These are phyloP conservation scores for Diorhabda elongata DNA, from an alignment of 1,140 invertebrate species.

Conservation along the genomic window DNA sequence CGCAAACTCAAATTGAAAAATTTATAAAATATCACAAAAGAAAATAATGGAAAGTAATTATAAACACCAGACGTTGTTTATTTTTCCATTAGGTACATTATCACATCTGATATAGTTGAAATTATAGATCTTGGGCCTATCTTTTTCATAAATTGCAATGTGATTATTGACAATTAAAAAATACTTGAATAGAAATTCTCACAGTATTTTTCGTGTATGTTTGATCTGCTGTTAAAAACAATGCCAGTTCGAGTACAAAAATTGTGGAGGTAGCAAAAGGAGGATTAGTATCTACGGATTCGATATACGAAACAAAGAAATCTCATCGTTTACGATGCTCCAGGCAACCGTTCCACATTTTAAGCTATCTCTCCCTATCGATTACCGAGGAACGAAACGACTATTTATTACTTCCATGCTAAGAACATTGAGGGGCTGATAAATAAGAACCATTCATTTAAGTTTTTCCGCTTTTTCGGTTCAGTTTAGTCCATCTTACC, in stretches of 20 bases:
- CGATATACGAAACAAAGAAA: slow-evolving; percentile 9
- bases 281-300: slow-evolving; percentile 14
- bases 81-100: too few species aligned
- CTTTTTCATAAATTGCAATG: too few species aligned
- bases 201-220: too few species aligned
- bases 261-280: slow-evolving; percentile 7
- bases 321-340: slow-evolving; percentile 34
- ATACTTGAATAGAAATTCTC: too few species aligned
- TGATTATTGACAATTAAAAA: too few species aligned
- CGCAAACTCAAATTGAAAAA: too few species aligned
- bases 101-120: too few species aligned
- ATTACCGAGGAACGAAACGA: slow-evolving; percentile 20
- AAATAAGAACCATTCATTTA: slow-evolving; percentile 13
- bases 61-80: too few species aligned
- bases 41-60: too few species aligned
- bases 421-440: slow-evolving; percentile 14
- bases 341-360: slow-evolving; percentile 33
- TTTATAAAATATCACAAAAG: too few species aligned
- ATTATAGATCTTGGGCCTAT: too few species aligned
- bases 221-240: not conserved
- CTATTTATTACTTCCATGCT: slow-evolving; percentile 15
- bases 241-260: not conserved
- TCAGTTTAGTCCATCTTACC: not conserved
- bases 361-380: slow-evolving; percentile 28
- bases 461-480: not conserved